Percentiles rank a stretch among this genome's conserved stretches.
Evolutionary conservation across 2,113 vertebrate genomes (phyloP).

Genomic region (Nesospiza acunhae): DNA sequence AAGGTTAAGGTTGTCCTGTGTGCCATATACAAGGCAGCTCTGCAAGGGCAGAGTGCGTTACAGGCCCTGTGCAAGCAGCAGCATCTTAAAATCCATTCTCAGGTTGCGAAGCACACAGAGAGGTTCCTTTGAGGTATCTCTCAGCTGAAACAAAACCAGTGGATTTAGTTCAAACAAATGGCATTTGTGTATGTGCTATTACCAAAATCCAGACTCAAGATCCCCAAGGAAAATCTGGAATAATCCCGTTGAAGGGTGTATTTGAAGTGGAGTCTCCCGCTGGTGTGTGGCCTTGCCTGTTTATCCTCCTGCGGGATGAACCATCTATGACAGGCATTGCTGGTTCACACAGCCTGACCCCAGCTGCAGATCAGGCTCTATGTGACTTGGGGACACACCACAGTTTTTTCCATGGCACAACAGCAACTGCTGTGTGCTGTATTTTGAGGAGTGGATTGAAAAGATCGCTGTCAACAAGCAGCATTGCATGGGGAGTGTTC

Average conservation of each 20-base stretch:
- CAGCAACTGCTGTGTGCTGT: neutral
- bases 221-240: neutral
- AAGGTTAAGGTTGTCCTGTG: neutral
- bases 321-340: accelerated
- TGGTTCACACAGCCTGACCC: neutral
- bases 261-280: accelerated
- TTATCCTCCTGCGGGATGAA: accelerated
- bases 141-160: neutral
- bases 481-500: neutral
- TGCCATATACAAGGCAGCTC: neutral
- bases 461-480: neutral
- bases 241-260: neutral
- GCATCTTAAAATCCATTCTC: neutral
- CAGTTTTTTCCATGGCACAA: neutral
- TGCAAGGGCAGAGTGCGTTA: neutral
- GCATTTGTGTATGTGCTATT: neutral
- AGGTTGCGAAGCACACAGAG: neutral
- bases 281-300: neutral
- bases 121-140: neutral
- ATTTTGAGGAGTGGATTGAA: neutral
- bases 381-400: neutral
- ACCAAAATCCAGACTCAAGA: neutral
- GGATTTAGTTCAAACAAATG: neutral
- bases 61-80: neutral
- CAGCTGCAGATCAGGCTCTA: neutral